phyloP scores from a whole-genome alignment of 2,888 invertebrate genomes.

The Aquatica leii region DNA sequence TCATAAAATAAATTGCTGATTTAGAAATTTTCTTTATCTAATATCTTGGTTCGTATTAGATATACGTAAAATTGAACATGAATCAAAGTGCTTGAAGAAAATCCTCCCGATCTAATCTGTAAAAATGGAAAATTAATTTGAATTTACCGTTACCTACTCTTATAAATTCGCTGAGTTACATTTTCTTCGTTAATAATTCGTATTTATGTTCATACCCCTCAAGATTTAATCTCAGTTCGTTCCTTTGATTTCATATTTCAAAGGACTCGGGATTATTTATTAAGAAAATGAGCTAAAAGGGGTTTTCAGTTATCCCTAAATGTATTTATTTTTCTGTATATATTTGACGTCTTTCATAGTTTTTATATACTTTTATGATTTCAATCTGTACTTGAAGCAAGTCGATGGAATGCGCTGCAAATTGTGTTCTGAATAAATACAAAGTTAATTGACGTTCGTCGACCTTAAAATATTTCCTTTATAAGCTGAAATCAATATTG shows the following conservation, averaged over 20 bases:
- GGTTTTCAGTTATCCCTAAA: slow-evolving; percentile 22
- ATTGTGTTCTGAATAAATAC: too few species aligned
- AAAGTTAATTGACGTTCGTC: too few species aligned
- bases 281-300: slow-evolving; percentile 37
- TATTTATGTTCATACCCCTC: slow-evolving; percentile 39
- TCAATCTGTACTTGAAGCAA: too few species aligned
- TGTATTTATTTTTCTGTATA: slow-evolving; percentile 6
- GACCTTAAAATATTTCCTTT: too few species aligned
- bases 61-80: slow-evolving; percentile 27
- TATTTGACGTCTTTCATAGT: too few species aligned
- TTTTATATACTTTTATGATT: not conserved
- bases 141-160: slow-evolving; percentile 38
- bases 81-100: slow-evolving; percentile 33
- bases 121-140: slow-evolving; percentile 46
- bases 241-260: slow-evolving; percentile 37
- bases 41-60: slow-evolving; percentile 17
- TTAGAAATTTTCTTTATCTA: slow-evolving; percentile 26
- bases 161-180: slow-evolving; percentile 43
- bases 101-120: slow-evolving; percentile 31
- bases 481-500: not conserved
- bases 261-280: slow-evolving; percentile 34
- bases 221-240: slow-evolving; percentile 38
- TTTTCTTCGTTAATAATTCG: slow-evolving; percentile 42
- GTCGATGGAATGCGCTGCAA: too few species aligned
- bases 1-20: slow-evolving; percentile 32